Base-by-base conservation (phyloP, 2,888 invertebrate species). In the Labia minor region DNA sequence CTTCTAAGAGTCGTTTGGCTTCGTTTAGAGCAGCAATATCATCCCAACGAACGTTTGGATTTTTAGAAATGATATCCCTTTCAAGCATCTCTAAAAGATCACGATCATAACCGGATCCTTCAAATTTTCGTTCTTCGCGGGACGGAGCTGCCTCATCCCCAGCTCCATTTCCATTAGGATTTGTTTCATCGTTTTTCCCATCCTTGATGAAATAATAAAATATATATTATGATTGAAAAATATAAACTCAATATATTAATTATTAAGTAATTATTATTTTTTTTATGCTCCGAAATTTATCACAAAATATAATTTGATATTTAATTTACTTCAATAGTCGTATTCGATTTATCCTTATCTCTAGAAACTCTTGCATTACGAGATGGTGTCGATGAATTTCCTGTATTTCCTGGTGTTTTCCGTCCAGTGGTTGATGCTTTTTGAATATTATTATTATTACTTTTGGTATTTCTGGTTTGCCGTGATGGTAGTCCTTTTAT, bases 81-180 rank as follows among this genome's bases (percentile, higher is more conserved):
- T 69, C 70, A 70, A 95, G 81, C 81, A 92, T 88, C 74, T 98
- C 97, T 16, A 95, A 95, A 68, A 98, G 82, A 76, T 96, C 97
- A 21, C 89, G 85, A 77, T 98, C 97, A 74, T 89, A 84, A 14
- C 87, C 88, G 64, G 85, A 83, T 6, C 89, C 85, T 75, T 95
- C 95, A 81, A 95, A 97, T 77, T 89, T 87, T 73, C 86, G 85
- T 73, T 92, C 92, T 68, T 90, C 90, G 1, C 86, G 49, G 14
- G 49, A 49, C 4, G n/a, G 49, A 67, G 81, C 81, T 61, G 85
- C 83, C 69, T 86, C 85, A 68, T 82, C 81, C 67, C 87, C 86
- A 69, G 90, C 86, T 0, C 81, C 82, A 69, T 26, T 26, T 8
- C 26, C 26, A 26, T 8, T 26, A 26, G 26, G 26, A 8, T 26